These are phyloP conservation scores for Gallinago paraguaiae DNA, from an alignment of 2,113 vertebrate genomes.

Conservation along the genomic window DNA sequence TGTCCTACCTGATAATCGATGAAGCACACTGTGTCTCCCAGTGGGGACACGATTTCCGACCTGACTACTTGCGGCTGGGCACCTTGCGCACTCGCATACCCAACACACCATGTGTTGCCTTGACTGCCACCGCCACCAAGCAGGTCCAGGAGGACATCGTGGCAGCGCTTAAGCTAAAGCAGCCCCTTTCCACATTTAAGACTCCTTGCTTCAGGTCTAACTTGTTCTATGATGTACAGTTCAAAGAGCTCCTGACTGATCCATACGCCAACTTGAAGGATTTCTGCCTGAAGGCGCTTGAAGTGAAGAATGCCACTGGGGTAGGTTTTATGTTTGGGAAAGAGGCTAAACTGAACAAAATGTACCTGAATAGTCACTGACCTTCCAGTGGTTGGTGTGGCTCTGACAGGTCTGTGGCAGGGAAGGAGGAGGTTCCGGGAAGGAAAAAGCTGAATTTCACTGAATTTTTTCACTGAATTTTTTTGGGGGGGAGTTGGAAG, in stretches of 20 bases:
- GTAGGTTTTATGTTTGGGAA: conserved; percentile 61
- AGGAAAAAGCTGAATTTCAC: neutral
- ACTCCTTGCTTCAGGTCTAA: conserved; percentile 92
- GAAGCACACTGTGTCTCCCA: conserved; percentile 98
- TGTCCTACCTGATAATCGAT: conserved; percentile 91
- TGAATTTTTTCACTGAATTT: no score
- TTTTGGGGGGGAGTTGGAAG: no score
- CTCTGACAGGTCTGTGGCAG: neutral
- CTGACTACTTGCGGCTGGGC: conserved; percentile 92
- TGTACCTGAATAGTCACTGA: neutral
- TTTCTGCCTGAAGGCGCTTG: conserved; percentile 86
- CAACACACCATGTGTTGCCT: conserved; percentile 83
- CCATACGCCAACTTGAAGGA: conserved; percentile 82
- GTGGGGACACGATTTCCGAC: conserved; percentile 97
- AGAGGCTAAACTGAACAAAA: neutral
- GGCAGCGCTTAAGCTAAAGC: conserved; percentile 76
- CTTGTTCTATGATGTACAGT: conserved; percentile 92
- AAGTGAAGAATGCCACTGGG: conserved; percentile 64
- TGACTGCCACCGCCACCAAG: conserved; percentile 92
- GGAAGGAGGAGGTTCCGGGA: neutral
- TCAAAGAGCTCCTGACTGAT: conserved; percentile 87
- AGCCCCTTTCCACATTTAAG: conserved; percentile 80
- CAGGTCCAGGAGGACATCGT: conserved; percentile 90
- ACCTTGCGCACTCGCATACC: conserved; percentile 78
- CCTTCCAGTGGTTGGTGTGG: neutral